These are phyloP conservation scores for Ephydatia muelleri DNA, from an alignment of 37 sponge, comb jelly and placozoan species.

Conservation along the genomic window DNA sequence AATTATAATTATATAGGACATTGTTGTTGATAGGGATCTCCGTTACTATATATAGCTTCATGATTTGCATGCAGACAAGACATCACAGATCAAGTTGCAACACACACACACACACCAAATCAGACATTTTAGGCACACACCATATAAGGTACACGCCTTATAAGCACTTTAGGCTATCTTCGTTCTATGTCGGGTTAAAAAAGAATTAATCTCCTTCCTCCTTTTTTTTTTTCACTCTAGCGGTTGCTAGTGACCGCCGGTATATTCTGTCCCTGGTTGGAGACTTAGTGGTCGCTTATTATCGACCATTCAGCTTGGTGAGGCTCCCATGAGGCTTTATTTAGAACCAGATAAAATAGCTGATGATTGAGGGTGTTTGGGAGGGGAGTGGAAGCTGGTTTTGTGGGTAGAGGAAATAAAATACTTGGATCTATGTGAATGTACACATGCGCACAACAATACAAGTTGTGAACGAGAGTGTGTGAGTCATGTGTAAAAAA, in stretches of 20 bases:
- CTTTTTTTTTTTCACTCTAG: constrained; percentile 1
- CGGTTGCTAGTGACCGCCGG: not conserved
- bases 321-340: constrained; percentile 1
- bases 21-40: no score
- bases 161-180: constrained; percentile 1
- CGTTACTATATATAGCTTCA: not conserved
- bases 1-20: not conserved
- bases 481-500: not conserved
- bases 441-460: constrained; percentile 1
- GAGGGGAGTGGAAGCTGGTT: constrained; percentile 1
- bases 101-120: constrained; percentile 1
- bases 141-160: constrained; percentile 1
- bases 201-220: constrained; percentile 1
- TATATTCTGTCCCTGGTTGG: constrained; percentile 1
- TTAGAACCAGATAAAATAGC: constrained; percentile 1
- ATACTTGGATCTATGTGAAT: not conserved
- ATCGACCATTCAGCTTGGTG: constrained; percentile 1
- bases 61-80: constrained; percentile 1
- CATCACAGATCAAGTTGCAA: constrained; percentile 1
- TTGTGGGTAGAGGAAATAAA: constrained; percentile 1
- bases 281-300: constrained; percentile 1
- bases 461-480: constrained; percentile 1
- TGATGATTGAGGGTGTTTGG: constrained; percentile 1
- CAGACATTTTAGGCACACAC: constrained; percentile 1
- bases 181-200: not conserved